A percentile compares a stretch with the other conserved stretches of the same genome.
Conservation (phyloP, 2,113 vertebrate genomes). For the Plestiodon gilberti region DNA sequence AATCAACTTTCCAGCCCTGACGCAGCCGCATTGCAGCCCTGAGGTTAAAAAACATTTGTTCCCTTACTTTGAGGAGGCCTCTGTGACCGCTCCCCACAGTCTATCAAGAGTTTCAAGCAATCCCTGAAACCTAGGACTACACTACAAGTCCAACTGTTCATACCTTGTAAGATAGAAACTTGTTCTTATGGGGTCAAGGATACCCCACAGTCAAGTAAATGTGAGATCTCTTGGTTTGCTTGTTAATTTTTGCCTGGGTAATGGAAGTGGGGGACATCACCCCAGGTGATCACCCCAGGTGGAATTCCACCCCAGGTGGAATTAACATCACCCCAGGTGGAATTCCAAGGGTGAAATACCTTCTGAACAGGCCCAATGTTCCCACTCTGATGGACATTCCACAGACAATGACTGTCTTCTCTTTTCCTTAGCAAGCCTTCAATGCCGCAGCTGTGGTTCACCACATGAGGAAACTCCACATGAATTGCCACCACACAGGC, state of each 20-base stretch:
- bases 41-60: too few species aligned
- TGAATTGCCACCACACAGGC: slow-evolving; percentile 68
- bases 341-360: accelerated
- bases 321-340: neutral
- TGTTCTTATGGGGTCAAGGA: neutral
- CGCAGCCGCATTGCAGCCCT: too few species aligned
- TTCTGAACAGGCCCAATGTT: neutral
- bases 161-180: accelerated
- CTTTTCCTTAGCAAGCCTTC: slow-evolving; percentile 86
- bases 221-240: neutral
- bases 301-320: too few species aligned
- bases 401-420: neutral
- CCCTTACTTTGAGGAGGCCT: too few species aligned
- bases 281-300: neutral
- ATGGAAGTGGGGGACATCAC: neutral
- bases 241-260: neutral
- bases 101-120: too few species aligned
- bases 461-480: slow-evolving; percentile 92
- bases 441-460: slow-evolving; percentile 83
- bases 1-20: too few species aligned
- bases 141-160: too few species aligned
- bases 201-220: neutral
- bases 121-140: too few species aligned
- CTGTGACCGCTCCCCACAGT: too few species aligned
- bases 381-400: neutral